phyloP scores from a whole-genome alignment of 2,113 vertebrate genomes.

The Rana temporaria region DNA sequence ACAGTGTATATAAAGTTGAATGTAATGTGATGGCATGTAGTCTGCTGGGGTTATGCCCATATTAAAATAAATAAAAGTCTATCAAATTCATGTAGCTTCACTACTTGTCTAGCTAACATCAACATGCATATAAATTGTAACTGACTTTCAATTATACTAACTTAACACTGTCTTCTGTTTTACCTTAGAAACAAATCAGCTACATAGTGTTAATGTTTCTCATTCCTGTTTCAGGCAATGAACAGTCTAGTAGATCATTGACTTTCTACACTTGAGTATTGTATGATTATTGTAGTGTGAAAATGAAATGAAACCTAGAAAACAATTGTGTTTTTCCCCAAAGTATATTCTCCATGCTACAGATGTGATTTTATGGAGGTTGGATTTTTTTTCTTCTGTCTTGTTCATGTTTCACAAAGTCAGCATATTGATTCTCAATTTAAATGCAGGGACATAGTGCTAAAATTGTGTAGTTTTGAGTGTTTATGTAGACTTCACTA shows the following conservation, averaged over 20 bases:
- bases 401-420: slow-evolving; percentile 63
- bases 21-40: too few relatives aligned
- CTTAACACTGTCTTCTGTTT: not conserved
- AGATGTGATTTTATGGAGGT: slow-evolving; percentile 61
- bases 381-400: slow-evolving; percentile 55
- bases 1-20: too few relatives aligned
- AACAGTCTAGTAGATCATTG: slow-evolving; percentile 46
- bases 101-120: too few relatives aligned
- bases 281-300: slow-evolving; percentile 60
- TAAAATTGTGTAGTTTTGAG: slow-evolving; percentile 59
- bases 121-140: too few relatives aligned
- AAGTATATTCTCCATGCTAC: slow-evolving; percentile 60
- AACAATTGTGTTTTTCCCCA: slow-evolving; percentile 47
- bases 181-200: slow-evolving; percentile 57
- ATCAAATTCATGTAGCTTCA: too few relatives aligned
- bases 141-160: too few relatives aligned
- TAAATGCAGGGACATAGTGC: slow-evolving; percentile 54
- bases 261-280: slow-evolving; percentile 45
- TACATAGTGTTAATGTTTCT: slow-evolving; percentile 57
- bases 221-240: slow-evolving; percentile 56
- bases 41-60: too few relatives aligned
- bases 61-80: too few relatives aligned
- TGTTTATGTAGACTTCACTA: slow-evolving; percentile 60
- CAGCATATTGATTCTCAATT: slow-evolving; percentile 59
- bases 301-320: slow-evolving; percentile 63